Conservation (phyloP, 1,140 invertebrate genomes). For the Heliconius nattereri region DNA sequence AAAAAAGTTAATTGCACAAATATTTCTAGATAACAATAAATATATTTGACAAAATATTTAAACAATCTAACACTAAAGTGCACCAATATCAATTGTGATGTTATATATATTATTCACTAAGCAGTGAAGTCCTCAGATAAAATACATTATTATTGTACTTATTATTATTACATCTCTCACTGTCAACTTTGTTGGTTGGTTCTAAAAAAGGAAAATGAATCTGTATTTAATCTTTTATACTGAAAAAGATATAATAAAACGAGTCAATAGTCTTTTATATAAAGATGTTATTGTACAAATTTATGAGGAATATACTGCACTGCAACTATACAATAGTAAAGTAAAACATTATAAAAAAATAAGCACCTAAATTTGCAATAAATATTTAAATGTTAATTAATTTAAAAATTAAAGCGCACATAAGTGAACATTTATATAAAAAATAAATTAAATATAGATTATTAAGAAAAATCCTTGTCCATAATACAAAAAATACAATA, state of each 20-base stretch:
- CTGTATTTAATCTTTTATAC: neutral
- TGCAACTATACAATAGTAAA: conserved; percentile 12
- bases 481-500: neutral
- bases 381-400: conserved; percentile 42
- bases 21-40: conserved; percentile 45
- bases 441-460: neutral
- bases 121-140: neutral
- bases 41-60: conserved; percentile 43
- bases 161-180: neutral
- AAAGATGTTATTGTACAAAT: neutral
- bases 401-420: conserved; percentile 13
- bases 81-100: conserved; percentile 53
- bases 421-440: conserved; percentile 17
- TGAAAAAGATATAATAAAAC: neutral
- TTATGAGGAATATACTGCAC: conserved; percentile 1
- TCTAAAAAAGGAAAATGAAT: neutral
- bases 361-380: conserved; percentile 56
- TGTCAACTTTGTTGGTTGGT: neutral
- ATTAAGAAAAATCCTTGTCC: neutral
- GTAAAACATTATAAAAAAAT: conserved; percentile 47
- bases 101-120: conserved; percentile 32
- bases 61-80: conserved; percentile 53
- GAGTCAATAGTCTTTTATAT: neutral
- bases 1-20: conserved; percentile 39
- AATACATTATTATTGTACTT: neutral